Evolutionary conservation across 2,797 vertebrate genomes (phyloP), one percentile per base, ranked within the genome.

Genomic region (Hydrocynus forskahlii): DNA sequence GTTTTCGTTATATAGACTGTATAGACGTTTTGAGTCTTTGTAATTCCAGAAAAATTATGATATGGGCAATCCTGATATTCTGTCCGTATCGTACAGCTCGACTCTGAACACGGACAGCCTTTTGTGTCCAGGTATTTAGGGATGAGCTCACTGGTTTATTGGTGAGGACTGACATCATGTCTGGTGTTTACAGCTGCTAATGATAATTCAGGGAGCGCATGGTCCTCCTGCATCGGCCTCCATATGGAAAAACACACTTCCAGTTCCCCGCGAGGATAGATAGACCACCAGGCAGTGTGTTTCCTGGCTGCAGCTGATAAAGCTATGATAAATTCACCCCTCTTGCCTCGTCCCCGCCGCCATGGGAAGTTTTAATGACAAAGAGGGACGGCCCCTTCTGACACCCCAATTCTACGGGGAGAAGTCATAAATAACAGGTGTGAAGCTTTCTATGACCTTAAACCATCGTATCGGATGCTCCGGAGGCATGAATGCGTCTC

Each of bases 131-230:
- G 29, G 29, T 71, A 40, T 75, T 59, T 77, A 25, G 38, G 40
- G 63, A 72, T 71, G 63, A 64, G 68, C 45, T 83, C 70, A 63
- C 48, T 45, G 16, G 21, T 73, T 67, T 17, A 74, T 35, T 17
- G 17, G 50, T 13, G 17, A 23, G 14, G 43, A 19, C 59, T 83
- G 70, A 83, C 55, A 72, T 81, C 82, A 81, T 74, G 64, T 73
- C 43, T 50, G 69, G 50, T 19, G 50, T 52, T 78, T 57, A 17
- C 38, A 59, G 66, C 78, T 75, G 70, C 35, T 78, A 16, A 17
- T 54, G 74, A 25, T 40, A 63, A 38, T 35, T 21, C 59, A 52
- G 13, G 43, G 54, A 81, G 6, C 52, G 57, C 21, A 69, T 40
- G 12, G 2, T 29, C 50, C 5, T 23, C n/a, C 52, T 59, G 64